Evolutionary conservation across 2,113 vertebrate genomes (phyloP).

Genomic region (Stomatorhinus ivindoensis): DNA sequence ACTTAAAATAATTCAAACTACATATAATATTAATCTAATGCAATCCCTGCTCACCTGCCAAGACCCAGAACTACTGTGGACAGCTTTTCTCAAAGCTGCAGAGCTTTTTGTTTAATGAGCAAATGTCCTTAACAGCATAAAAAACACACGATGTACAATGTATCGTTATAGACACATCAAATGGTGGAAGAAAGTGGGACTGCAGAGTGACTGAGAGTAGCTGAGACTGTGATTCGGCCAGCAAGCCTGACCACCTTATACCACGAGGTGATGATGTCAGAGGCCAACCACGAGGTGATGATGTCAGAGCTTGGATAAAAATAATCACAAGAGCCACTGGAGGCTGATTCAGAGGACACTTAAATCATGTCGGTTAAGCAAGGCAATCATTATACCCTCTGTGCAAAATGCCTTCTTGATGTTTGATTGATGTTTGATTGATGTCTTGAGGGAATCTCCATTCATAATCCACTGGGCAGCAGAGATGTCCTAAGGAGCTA

Average conservation of each 20-base stretch:
- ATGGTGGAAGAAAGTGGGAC: background rate
- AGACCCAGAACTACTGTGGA: background rate
- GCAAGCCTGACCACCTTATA: background rate
- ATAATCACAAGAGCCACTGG: background rate
- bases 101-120: background rate
- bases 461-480: background rate
- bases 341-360: background rate
- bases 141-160: background rate
- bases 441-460: background rate
- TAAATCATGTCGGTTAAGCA: background rate
- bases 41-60: background rate
- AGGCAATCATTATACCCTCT: background rate
- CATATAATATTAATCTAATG: background rate
- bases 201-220: background rate
- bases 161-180: background rate
- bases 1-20: background rate
- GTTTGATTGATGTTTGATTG: background rate
- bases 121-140: background rate
- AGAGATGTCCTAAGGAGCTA: background rate
- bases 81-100: background rate
- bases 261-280: background rate
- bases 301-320: background rate
- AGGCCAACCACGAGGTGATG: background rate
- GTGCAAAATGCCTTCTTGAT: background rate
- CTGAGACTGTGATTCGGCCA: background rate